Base-by-base conservation (phyloP, 2,888 invertebrate species). In the Parnassius smintheus region DNA sequence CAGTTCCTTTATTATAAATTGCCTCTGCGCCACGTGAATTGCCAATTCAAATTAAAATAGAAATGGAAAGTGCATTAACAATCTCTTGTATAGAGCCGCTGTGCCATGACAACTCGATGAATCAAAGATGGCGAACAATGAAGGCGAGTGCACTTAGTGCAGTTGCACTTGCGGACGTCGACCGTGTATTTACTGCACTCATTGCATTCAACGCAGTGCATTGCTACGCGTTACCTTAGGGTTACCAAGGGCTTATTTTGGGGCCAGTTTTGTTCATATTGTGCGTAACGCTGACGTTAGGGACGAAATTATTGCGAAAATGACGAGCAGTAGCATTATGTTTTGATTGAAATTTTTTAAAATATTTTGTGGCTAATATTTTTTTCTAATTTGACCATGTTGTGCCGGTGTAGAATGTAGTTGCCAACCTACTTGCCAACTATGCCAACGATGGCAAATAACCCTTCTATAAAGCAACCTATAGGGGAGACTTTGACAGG, bases 121-220 rank as follows among this genome's bases (percentile, higher is more conserved):
- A 50, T 55, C 63, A 59, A 55, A 18, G 3, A n/a, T 13, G 9
- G 9, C 3, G 56, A 45, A 59, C 59, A 59, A 59, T 55, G 46
- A 55, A 22, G 22, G 18, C n/a, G 61, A 59, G 74, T 75, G 80
- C 65, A 79, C 81, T 68, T 55, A 58, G 62, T 54, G 49, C 62
- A 45, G 9, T 44, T 52, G 45, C 56, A 57, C 64, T 54, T 55
- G 46, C 49, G 55, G 56, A 25, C 55, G 25, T 42, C 52, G 45
- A 56, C 59, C 44, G 59, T 48, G n/a, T 58, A 51, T 50, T 50
- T 2, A 8, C n/a, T 51, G 60, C 45, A 54, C 52, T 55, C 44
- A 9, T 25, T 45, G 35, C 52, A 11, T 41, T 42, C 7, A 9
- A 1, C 44, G 9, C 25, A 42, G 9, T 58, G 51, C 59, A 52